A percentile compares a stretch with the other conserved stretches of the same genome.
Evolutionary conservation across 2,888 invertebrate species (phyloP).

Genomic region (Rotaria socialis): DNA sequence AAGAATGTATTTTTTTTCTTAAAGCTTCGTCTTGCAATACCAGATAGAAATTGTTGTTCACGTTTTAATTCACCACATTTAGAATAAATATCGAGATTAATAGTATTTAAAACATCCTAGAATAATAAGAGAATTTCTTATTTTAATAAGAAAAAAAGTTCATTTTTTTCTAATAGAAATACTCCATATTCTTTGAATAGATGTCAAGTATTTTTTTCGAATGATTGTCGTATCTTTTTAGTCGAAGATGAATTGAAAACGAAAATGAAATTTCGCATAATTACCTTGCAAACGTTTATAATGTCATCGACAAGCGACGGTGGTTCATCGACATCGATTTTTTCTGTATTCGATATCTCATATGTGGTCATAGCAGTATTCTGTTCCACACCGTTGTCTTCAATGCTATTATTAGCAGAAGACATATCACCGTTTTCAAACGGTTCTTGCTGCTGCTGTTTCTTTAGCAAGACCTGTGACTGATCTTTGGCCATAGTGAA

Average conservation of each 20-base stretch:
- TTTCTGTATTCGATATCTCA: not conserved
- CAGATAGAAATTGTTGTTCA: not conserved
- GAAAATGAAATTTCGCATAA: constrained; percentile 15
- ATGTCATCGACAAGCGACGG: not conserved
- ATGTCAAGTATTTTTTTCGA: too few relatives aligned
- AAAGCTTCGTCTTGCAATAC: not conserved
- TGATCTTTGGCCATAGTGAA: not conserved
- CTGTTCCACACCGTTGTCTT: constrained; percentile 15
- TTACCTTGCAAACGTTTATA: not conserved
- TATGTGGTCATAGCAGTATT: not conserved
- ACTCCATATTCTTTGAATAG: too few relatives aligned
- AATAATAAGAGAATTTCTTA: not conserved
- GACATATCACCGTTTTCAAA: not conserved
- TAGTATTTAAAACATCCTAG: constrained; percentile 5
- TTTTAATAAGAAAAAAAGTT: too few relatives aligned
- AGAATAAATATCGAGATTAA: not conserved
- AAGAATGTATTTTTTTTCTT: not conserved
- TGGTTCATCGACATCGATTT: not conserved
- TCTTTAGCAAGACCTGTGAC: not conserved
- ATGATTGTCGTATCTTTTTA: too few relatives aligned
- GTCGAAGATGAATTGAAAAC: not conserved
- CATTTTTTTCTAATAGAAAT: too few relatives aligned
- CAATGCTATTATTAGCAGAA: not conserved
- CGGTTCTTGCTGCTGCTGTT: not conserved
- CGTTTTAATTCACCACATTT: constrained; percentile 5